A percentile compares a stretch with the other conserved stretches of the same genome.
Conservation (phyloP, 2,888 invertebrate species). For the Microctonus aethiopoides region DNA sequence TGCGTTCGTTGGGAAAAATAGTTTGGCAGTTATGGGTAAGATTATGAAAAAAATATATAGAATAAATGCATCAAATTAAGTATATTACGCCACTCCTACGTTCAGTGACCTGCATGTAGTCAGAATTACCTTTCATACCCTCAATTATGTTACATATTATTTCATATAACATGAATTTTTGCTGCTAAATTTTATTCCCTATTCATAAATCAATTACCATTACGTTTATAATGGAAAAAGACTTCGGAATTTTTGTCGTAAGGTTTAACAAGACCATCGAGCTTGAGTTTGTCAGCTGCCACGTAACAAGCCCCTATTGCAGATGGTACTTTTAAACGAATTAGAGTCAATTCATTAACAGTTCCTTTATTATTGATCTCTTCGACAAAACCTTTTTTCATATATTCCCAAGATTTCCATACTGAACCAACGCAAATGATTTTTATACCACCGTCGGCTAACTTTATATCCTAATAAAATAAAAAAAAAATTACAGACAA, state of each 20-base stretch:
- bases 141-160: too few relatives aligned
- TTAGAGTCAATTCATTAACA: conserved; percentile 72
- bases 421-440: conserved; percentile 95
- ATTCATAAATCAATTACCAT: conserved; percentile 35
- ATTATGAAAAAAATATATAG: neutral
- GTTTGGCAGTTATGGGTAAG: neutral
- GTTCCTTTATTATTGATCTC: conserved; percentile 69
- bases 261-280: conserved; percentile 74
- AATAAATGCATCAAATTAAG: too few relatives aligned
- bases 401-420: conserved; percentile 90
- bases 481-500: conserved; percentile 24
- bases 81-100: too few relatives aligned
- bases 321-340: conserved; percentile 78
- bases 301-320: conserved; percentile 90
- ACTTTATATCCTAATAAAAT: conserved; percentile 68
- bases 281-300: conserved; percentile 78
- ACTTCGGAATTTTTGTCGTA: conserved; percentile 77
- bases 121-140: too few relatives aligned
- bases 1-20: neutral
- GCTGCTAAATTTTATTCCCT: neutral
- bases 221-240: conserved; percentile 72
- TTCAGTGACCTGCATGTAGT: too few relatives aligned
- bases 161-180: too few relatives aligned
- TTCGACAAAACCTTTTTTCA: conserved; percentile 77
- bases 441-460: conserved; percentile 72